Evolutionary conservation across 2,797 vertebrate species (phyloP), one percentile per base, ranked within the genome.

Genomic region (Centropyge bicolor): DNA sequence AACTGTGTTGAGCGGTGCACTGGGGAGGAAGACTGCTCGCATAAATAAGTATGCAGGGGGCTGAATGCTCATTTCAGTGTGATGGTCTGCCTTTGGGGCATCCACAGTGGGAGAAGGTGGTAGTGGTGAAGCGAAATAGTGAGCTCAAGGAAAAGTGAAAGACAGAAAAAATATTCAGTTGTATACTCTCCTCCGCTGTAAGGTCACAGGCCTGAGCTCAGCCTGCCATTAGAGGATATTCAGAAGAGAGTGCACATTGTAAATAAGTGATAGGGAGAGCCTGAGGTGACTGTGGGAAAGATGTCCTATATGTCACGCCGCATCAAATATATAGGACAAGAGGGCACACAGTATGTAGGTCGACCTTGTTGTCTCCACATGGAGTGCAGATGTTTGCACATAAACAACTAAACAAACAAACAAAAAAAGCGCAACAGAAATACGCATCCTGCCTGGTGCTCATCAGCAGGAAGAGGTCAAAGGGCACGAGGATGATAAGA

Each of bases 191-290:
- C 51, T 61, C 22, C 22, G 54, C 54, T 75, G 41, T 75, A 46
- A 84, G 84, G 86, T 85, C 80, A 86, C 67, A 55, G 74, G 75
- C 75, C 40, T 61, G 22, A 40, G 31, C 65, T 78, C 43, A 64
- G 41, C 68, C 27, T 68, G 49, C 79, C 82, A 66, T 88, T 67
- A 72, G 68, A 75, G 79, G 41, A 85, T 72, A 68, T 66, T 86
- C 78, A 69, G 64, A 83, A 54, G 84, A 84, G 85, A 93, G 90
- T 84, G 87, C 86, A 78, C 46, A 27, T 79, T 79, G 82, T 93
- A 91, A 94, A 95, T 94, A 93, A 94, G 80, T 92, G 82, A 94
- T 92, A 90, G 76, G 77, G 87, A 85, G 74, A 84, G 87, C 82
- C 84, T 74, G 85, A 79, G 80, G 85, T 86, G 83, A 84, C 89